These are phyloP conservation scores for Enoplosus armatus DNA, from an alignment of 2,797 vertebrate species.

Conservation along the genomic window DNA sequence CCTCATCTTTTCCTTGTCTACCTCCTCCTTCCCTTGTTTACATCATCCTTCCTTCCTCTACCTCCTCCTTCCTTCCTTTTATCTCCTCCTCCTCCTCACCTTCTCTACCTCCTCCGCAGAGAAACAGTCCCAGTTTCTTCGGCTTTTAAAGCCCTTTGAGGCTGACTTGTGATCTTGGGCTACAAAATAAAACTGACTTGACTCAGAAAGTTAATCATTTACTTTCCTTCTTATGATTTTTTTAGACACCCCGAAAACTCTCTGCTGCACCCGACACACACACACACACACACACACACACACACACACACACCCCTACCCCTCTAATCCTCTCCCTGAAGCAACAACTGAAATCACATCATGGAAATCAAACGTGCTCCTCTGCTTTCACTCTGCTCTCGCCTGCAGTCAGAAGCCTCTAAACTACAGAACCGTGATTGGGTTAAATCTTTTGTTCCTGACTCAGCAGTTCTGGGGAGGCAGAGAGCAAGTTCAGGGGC, in stretches of 20 bases:
- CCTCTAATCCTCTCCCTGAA: neutral
- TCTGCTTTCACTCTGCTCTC: neutral
- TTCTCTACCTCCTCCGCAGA: neutral
- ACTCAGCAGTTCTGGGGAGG: conserved; percentile 6
- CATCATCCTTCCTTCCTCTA: neutral
- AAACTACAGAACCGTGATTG: neutral
- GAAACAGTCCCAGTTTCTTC: neutral
- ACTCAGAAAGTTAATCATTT: neutral
- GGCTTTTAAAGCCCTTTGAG: neutral
- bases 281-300: conserved; percentile 8
- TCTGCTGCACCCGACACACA: neutral
- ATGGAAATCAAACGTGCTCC: conserved; percentile 3
- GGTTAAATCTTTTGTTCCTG: neutral
- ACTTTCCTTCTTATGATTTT: neutral
- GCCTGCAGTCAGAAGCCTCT: neutral
- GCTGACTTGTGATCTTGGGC: neutral
- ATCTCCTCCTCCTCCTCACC: neutral
- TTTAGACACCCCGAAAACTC: conserved; percentile 9
- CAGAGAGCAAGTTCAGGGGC: neutral
- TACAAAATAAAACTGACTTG: neutral
- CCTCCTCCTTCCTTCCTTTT: neutral
- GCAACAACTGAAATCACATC: conserved; percentile 8
- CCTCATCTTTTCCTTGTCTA: neutral
- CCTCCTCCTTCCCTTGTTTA: neutral
- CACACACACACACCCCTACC: neutral